Evolutionary conservation across 2,888 invertebrate genomes (phyloP).

Genomic region (Drosophila basisetae): DNA sequence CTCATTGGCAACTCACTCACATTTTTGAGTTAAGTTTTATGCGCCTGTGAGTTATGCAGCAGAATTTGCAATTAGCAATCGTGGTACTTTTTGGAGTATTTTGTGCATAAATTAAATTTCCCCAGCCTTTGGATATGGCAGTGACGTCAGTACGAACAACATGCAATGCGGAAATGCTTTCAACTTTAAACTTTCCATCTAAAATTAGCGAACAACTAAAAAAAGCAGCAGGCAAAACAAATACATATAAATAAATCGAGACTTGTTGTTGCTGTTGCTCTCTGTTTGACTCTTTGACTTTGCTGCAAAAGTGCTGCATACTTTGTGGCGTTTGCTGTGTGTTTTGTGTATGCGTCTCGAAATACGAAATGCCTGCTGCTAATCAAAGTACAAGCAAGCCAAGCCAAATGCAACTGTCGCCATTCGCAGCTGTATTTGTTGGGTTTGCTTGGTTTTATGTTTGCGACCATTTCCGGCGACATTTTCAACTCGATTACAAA

Average conservation of each 20-base stretch:
- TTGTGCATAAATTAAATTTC: constrained; percentile 60
- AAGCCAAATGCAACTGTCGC: constrained; percentile 13
- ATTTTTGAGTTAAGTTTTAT: constrained; percentile 26
- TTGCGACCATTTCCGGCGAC: constrained; percentile 60
- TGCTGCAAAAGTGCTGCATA: constrained; percentile 58
- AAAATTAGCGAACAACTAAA: constrained; percentile 65
- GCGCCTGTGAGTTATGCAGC: constrained; percentile 58
- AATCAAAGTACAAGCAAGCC: constrained; percentile 37
- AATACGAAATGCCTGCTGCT: constrained; percentile 42
- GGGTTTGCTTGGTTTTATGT: constrained; percentile 39
- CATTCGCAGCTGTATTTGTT: constrained; percentile 7
- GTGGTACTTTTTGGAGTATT: constrained; percentile 26
- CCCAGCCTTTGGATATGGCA: constrained; percentile 64
- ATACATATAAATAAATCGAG: constrained; percentile 9
- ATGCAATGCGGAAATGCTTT: constrained; percentile 51
- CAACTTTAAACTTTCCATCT: constrained; percentile 67
- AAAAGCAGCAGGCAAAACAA: constrained; percentile 29
- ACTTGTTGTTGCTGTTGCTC: constrained; percentile 15
- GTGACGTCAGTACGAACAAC: constrained; percentile 59
- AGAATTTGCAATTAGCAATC: constrained; percentile 56
- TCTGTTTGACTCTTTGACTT: constrained; percentile 45
- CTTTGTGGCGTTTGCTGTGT: constrained; percentile 43
- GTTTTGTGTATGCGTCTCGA: constrained; percentile 25
- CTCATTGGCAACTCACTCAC: constrained; percentile 26
- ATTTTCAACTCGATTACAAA: constrained; percentile 66